phyloP scores from a whole-genome alignment of 1,140 invertebrate genomes.

The Papilio polyxenes region DNA sequence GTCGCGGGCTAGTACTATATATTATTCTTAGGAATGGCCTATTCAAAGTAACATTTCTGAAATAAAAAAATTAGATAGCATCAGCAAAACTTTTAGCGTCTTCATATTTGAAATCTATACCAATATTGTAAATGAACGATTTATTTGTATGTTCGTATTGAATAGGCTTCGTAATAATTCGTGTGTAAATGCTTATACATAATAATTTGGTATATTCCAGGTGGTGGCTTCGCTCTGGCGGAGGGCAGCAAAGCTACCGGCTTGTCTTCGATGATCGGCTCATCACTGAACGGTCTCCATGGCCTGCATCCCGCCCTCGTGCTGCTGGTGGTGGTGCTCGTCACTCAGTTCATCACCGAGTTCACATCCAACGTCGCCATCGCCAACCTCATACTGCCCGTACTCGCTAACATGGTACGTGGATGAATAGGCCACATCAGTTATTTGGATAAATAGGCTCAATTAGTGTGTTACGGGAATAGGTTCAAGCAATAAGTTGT shows the following conservation, averaged over 20 bases:
- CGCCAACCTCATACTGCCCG: slow-evolving; percentile 91
- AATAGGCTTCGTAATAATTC: no score
- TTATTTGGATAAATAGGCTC: no score
- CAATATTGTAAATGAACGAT: no score
- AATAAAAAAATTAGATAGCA: no score
- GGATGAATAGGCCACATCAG: not conserved
- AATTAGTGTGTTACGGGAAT: no score
- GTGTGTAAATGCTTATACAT: no score
- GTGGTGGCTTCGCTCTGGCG: slow-evolving; percentile 94
- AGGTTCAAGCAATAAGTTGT: slow-evolving; percentile 6
- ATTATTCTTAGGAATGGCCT: no score
- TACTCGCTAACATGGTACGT: slow-evolving; percentile 88
- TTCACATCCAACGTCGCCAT: slow-evolving; percentile 92
- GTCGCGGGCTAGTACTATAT: no score
- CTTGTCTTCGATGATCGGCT: slow-evolving; percentile 87
- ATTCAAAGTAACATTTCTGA: no score
- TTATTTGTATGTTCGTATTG: no score
- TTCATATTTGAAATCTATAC: no score
- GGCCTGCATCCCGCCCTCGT: slow-evolving; percentile 80
- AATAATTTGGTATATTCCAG: slow-evolving; percentile 50
- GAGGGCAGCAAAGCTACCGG: slow-evolving; percentile 89
- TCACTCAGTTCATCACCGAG: slow-evolving; percentile 85
- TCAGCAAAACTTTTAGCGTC: no score
- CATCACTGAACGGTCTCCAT: slow-evolving; percentile 82
- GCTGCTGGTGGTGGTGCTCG: slow-evolving; percentile 81